Evolutionary conservation across 2,113 vertebrate species (phyloP), one percentile per base, ranked within the genome.

Genomic region (Psilopogon haemacephalus): DNA sequence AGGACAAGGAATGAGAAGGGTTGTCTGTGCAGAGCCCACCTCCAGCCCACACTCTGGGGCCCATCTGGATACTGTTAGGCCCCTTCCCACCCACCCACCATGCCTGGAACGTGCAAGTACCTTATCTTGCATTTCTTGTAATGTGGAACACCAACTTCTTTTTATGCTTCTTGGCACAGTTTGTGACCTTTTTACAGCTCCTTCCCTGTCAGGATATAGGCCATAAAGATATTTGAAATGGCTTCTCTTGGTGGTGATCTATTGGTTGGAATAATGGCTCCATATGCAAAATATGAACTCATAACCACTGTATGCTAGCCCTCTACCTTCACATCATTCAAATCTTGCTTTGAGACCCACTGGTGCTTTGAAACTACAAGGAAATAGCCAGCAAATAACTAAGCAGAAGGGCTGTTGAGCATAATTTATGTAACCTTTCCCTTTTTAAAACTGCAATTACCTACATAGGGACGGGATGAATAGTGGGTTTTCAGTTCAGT

Each of bases 31-130:
- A 60, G 42, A 84, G 65, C 44, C 46, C 70, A 63, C 64, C 59
- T 92, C 59, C 62, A 70, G 74, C 21, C 64, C 1, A 3, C 86
- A 82, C 75, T 92, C n/a, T 3, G 2, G 59, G 69, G 79, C 86
- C 91, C 95, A 96, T 96, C 96, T 96, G 96, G 95, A 95, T 91
- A 80, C 86, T 94, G 95, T 96, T 96, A 96, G 92, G 92, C 60
- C 88, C 78, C 78, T 63, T 92, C 42, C 42, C 42, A 92, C 88
- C 90, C 92, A 94, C 89, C 94, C 91, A 93, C 93, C 91, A 93
- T 70, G 94, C 71, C 93, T 96, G 96, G 94, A 96, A 95, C 94
- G 14, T 90, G 83, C 85, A 88, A 94, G 88, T 85, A 87, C 95
- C 94, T 96, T 96, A 96, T 96, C 95, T 95, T 96, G 89, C 91